Evolutionary conservation across 35 echinoderm and acorn worm species (phyloP).

Genomic region (Nesometra sesokonis): DNA sequence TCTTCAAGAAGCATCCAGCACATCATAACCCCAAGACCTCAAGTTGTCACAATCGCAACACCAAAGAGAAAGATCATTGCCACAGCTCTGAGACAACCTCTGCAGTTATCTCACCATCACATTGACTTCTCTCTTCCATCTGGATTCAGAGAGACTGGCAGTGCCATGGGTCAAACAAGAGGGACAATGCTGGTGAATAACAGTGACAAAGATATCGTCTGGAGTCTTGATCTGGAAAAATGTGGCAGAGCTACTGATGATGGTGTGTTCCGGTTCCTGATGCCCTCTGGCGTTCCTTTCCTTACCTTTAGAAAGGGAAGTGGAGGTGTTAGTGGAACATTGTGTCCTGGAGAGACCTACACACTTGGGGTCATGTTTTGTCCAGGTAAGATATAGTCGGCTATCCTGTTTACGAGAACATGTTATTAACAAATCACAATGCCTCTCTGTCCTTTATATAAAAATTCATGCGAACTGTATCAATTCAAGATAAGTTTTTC

Average conservation of each 20-base stretch:
- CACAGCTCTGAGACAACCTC: constrained; percentile 76
- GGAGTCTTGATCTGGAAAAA: constrained; percentile 46
- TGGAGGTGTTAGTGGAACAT: constrained; percentile 27
- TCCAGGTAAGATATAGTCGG: too few species aligned
- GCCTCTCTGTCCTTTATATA: too few species aligned
- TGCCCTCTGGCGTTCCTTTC: constrained; percentile 49
- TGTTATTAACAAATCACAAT: too few species aligned
- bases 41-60: constrained; percentile 65
- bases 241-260: constrained; percentile 76
- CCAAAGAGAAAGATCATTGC: constrained; percentile 78
- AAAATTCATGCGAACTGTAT: too few species aligned
- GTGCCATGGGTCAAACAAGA: constrained; percentile 4
- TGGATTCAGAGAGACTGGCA: constrained; percentile 50
- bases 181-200: constrained; percentile 77
- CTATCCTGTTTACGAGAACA: too few species aligned
- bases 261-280: constrained; percentile 83
- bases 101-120: constrained; percentile 56
- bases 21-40: constrained; percentile 79
- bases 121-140: constrained; percentile 92
- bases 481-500: too few species aligned
- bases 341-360: constrained; percentile 74
- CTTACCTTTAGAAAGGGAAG: constrained; percentile 39
- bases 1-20: constrained; percentile 92
- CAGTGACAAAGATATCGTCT: constrained; percentile 60
- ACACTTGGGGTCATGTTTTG: constrained; percentile 78